Conservation (phyloP, 2,113 vertebrate species). For the Chrysemys picta region DNA sequence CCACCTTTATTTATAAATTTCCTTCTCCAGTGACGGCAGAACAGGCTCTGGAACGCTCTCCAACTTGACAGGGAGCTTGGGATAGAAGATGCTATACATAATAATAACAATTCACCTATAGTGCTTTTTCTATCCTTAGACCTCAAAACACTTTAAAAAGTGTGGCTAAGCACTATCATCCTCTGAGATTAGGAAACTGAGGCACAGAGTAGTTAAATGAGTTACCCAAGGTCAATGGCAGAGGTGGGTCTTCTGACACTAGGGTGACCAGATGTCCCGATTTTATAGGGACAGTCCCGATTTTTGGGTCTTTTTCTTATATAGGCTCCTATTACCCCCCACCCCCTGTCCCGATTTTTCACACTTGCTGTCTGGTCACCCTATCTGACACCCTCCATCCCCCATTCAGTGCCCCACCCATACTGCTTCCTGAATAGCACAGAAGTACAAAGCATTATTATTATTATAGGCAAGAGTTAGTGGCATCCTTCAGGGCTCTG, state of each 20-base stretch:
- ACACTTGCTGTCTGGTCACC: no score
- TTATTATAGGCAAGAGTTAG: fast-evolving
- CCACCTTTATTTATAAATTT: slow-evolving; percentile 13
- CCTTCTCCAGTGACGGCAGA: slow-evolving; percentile 17
- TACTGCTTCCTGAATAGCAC: background rate
- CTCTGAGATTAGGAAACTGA: background rate
- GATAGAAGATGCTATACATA: background rate
- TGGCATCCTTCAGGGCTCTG: background rate
- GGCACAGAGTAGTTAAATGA: fast-evolving
- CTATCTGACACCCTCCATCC: background rate
- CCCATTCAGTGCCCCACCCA: fast-evolving
- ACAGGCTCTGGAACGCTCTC: slow-evolving; percentile 5
- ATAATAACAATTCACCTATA: background rate
- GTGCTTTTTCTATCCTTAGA: background rate
- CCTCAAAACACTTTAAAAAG: background rate
- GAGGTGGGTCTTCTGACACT: background rate
- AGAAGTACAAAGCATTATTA: background rate
- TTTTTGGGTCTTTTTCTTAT: no score
- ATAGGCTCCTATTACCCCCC: no score
- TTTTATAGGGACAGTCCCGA: no score
- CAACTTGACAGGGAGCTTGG: background rate
- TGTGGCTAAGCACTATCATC: fast-evolving
- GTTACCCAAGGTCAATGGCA: fast-evolving
- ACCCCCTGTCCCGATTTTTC: no score
- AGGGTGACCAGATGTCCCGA: no score